Conservation (phyloP, 2,888 invertebrate species). For the Tortricodes alternella region DNA sequence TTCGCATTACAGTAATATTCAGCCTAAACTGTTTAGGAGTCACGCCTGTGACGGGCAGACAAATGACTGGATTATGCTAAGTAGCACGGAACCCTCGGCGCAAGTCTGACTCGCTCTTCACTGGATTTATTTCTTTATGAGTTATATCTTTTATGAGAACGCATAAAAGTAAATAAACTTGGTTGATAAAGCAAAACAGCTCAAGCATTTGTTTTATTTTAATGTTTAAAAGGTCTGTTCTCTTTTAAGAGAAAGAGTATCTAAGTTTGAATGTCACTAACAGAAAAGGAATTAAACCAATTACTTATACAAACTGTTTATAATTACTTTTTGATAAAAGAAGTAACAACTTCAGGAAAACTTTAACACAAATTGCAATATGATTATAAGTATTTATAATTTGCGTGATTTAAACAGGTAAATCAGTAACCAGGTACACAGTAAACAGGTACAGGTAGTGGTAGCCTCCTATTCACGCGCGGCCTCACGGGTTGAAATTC, state of each 20-base stretch:
- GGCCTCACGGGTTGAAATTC: too few relatives aligned
- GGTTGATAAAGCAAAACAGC: background rate
- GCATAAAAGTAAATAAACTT: slow-evolving; percentile 6
- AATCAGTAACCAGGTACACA: too few relatives aligned
- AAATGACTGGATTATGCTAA: slow-evolving; percentile 28
- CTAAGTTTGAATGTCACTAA: too few relatives aligned
- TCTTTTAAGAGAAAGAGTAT: background rate
- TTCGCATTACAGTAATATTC: background rate
- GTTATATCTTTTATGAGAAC: slow-evolving; percentile 4
- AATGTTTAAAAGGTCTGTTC: background rate
- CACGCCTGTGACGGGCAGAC: slow-evolving; percentile 24
- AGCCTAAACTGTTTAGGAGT: slow-evolving; percentile 26
- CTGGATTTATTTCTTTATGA: slow-evolving; percentile 25
- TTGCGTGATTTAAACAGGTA: too few relatives aligned
- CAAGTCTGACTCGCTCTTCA: slow-evolving; percentile 14
- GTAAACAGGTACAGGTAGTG: too few relatives aligned
- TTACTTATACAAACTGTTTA: too few relatives aligned
- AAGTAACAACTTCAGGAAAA: too few relatives aligned
- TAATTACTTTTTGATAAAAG: too few relatives aligned
- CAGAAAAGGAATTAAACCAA: too few relatives aligned
- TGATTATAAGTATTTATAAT: too few relatives aligned
- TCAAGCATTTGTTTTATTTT: slow-evolving; percentile 21
- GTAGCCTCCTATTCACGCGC: too few relatives aligned
- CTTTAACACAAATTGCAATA: too few relatives aligned
- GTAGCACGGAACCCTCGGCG: slow-evolving; percentile 9